Base-by-base conservation (phyloP, 2,888 invertebrate genomes). In the Lysandra bellargus region DNA sequence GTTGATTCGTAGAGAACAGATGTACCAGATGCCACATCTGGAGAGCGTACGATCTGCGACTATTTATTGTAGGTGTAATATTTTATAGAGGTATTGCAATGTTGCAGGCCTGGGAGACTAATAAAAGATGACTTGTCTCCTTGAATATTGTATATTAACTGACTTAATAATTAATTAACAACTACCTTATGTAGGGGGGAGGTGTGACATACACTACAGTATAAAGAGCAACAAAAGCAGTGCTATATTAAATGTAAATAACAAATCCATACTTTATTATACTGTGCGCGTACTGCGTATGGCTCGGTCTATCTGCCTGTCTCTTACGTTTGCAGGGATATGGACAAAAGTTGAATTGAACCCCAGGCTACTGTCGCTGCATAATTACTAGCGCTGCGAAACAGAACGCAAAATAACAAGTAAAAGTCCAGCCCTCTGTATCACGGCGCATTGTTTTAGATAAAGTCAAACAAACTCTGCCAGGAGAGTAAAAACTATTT, bases 401-500 rank as follows among this genome's bases (percentile, higher is more conserved):
- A 64, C 6, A 61, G n/a, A 33, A 69, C 30, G 64, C 9, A 69
- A 69, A 69, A 69, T 14, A 37, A 14, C 69, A 1, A 64, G 64
- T 30, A 30, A 30, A 37, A 69, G 33, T 69, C 14, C 5, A 14
- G 14, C 33, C 1, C 9, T 7, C 4, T 37, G 69, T 33, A 14
- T 69, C 69, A 69, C 69, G 14, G 17, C 69, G 69, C 69, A 69
- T 69, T 69, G 69, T 69, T 69, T 37, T 69, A 69, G 33, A 69
- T 69, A 69, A 69, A 69, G 69, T 69, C 69, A 69, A 17, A 33
- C 69, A 69, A 69, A 33, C 69, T 69, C 69, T 33, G 64, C 12
- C 30, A 37, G 69, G 17, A 33, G 14, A 69, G 61, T 61, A 61
- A 37, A 69, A 69, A 33, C 12, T 5, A 1, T 17, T 37, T 17